These are phyloP conservation scores for Cantharis nigra DNA, from an alignment of 2,888 invertebrate genomes.

Conservation along the genomic window DNA sequence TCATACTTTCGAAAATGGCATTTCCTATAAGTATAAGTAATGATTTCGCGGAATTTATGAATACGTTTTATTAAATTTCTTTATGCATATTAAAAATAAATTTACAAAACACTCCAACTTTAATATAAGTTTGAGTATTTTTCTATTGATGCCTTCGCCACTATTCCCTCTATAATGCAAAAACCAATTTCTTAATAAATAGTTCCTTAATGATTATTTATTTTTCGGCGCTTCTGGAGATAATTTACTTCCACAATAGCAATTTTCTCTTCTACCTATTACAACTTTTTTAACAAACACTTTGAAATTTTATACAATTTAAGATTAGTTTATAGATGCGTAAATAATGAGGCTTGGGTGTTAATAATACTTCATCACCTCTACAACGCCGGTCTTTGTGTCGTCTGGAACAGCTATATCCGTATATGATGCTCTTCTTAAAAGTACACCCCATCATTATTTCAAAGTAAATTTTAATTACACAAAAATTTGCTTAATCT, in stretches of 20 bases:
- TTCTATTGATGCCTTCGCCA: neutral
- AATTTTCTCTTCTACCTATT: neutral
- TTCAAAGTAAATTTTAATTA: neutral
- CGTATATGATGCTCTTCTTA: neutral
- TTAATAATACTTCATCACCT: neutral
- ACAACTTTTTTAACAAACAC: neutral
- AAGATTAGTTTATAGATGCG: neutral
- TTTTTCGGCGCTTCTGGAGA: neutral
- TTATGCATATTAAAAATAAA: constrained; percentile 17
- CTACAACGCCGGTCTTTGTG: neutral
- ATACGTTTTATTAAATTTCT: constrained; percentile 15
- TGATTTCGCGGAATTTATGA: constrained; percentile 14
- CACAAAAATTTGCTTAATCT: neutral
- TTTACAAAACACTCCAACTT: constrained; percentile 13
- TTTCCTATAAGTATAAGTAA: constrained; percentile 3
- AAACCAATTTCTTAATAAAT: neutral
- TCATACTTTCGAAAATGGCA: constrained; percentile 9
- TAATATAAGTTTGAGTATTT: neutral
- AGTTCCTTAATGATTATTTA: neutral
- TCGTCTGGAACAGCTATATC: neutral
- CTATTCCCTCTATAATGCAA: neutral
- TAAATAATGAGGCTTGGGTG: neutral
- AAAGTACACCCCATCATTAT: neutral
- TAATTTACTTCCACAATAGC: neutral
- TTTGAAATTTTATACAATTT: neutral